These are phyloP conservation scores for Drosophila buzzatii DNA, from an alignment of 2,888 invertebrate species.

Conservation along the genomic window DNA sequence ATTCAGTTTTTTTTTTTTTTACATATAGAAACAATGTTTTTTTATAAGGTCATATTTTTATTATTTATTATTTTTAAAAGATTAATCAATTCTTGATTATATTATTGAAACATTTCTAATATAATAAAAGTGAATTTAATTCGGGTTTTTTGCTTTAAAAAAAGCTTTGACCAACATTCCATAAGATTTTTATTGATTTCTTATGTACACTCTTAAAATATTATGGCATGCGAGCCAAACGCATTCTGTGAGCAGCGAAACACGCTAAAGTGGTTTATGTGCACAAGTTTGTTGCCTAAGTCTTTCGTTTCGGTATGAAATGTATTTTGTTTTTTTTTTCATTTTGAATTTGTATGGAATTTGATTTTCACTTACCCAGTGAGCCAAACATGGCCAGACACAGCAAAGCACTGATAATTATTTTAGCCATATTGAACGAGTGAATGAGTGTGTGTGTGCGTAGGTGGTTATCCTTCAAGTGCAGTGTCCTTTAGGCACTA, in stretches of 20 bases:
- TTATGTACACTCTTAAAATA: neutral
- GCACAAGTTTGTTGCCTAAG: slow-evolving; percentile 51
- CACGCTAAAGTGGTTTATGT: slow-evolving; percentile 16
- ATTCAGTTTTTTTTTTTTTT: neutral
- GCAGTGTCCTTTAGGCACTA: slow-evolving; percentile 45
- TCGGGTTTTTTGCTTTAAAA: neutral
- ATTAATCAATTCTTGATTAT: too few species aligned
- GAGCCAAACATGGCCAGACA: slow-evolving; percentile 82
- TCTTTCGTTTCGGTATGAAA: slow-evolving; percentile 50
- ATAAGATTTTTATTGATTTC: neutral
- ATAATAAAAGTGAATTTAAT: neutral
- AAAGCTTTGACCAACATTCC: neutral
- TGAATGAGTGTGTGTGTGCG: slow-evolving; percentile 25
- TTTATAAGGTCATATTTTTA: neutral
- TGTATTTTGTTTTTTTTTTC: slow-evolving; percentile 45
- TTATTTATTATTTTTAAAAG: too few species aligned
- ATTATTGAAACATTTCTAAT: neutral
- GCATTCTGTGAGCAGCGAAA: neutral
- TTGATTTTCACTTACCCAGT: slow-evolving; percentile 77
- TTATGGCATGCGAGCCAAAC: neutral
- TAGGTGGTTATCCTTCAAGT: slow-evolving; percentile 41
- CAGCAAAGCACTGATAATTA: slow-evolving; percentile 77
- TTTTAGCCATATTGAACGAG: slow-evolving; percentile 69
- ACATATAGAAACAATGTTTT: too few species aligned
- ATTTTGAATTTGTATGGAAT: slow-evolving; percentile 28